A percentile compares a stretch with the other conserved stretches of the same genome.
These are phyloP conservation scores for Sebastes taczanowskii DNA, from an alignment of 2,797 vertebrate genomes.

Conservation along the genomic window DNA sequence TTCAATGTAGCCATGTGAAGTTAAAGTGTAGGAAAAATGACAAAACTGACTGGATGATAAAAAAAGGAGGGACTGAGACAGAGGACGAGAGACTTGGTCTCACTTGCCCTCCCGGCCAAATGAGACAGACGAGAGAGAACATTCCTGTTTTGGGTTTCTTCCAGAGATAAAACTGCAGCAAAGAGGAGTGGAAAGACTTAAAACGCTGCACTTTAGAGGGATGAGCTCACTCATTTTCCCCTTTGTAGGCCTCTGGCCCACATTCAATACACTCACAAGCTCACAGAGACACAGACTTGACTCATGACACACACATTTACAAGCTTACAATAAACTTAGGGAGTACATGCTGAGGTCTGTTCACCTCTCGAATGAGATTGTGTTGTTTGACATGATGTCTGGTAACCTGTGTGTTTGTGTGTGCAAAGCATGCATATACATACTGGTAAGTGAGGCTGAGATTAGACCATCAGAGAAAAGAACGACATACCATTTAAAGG, in stretches of 20 bases:
- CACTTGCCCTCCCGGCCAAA: conserved; percentile 29
- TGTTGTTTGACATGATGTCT: neutral
- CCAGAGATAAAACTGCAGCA: conserved; percentile 68
- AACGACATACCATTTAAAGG: neutral
- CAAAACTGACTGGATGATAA: conserved; percentile 26
- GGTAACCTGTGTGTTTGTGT: neutral
- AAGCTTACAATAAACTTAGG: conserved; percentile 22
- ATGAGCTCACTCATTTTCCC: conserved; percentile 67
- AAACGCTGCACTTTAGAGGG: conserved; percentile 46
- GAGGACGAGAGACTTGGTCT: conserved; percentile 1
- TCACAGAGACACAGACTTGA: conserved; percentile 24
- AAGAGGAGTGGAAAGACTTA: conserved; percentile 63
- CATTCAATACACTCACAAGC: conserved; percentile 39
- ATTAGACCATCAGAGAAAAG: neutral
- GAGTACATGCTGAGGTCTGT: neutral
- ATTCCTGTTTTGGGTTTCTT: conserved; percentile 68
- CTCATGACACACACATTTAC: conserved; percentile 38
- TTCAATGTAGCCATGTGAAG: conserved; percentile 9
- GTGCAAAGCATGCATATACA: neutral
- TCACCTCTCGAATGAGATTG: neutral
- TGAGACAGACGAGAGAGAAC: conserved; percentile 52
- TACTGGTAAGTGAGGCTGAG: neutral
- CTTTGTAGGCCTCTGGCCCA: conserved; percentile 54
- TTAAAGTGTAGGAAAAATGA: neutral
- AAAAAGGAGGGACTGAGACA: conserved; percentile 23